These are phyloP conservation scores for Spheniscus mendiculus DNA, from an alignment of 2,113 vertebrate genomes.

Conservation along the genomic window DNA sequence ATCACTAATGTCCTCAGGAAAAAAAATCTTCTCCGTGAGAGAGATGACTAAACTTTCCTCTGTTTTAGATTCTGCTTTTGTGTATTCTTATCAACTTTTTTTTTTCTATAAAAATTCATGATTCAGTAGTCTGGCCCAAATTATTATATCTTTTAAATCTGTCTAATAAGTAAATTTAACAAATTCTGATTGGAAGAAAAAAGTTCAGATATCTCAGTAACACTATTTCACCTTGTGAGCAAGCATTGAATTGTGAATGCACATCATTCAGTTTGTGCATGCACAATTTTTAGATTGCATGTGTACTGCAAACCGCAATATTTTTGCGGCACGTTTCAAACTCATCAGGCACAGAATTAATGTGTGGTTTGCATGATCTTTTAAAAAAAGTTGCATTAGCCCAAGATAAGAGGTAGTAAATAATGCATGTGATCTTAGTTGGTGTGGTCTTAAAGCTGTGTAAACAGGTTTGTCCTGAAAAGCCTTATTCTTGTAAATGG, in stretches of 20 bases:
- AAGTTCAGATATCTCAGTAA: background rate
- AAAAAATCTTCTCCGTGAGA: background rate
- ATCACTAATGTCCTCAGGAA: background rate
- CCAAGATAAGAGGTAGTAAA: background rate
- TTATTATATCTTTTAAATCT: background rate
- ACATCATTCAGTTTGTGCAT: background rate
- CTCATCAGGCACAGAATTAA: background rate
- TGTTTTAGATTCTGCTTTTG: background rate
- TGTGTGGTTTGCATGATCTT: background rate
- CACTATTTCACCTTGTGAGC: background rate
- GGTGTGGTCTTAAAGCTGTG: background rate
- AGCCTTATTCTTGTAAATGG: background rate
- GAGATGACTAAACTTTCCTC: background rate
- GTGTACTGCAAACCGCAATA: background rate
- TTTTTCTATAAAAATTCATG: background rate
- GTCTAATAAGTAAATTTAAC: background rate
- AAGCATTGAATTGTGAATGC: no score
- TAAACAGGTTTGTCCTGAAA: background rate
- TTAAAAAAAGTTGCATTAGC: background rate
- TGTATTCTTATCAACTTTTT: background rate
- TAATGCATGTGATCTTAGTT: background rate
- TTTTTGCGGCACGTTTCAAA: background rate
- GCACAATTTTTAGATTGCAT: background rate
- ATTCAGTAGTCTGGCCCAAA: background rate
- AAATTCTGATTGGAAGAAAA: background rate